Base-by-base conservation (phyloP, 2,888 invertebrate genomes). In the Cheiracanthium punctorium region DNA sequence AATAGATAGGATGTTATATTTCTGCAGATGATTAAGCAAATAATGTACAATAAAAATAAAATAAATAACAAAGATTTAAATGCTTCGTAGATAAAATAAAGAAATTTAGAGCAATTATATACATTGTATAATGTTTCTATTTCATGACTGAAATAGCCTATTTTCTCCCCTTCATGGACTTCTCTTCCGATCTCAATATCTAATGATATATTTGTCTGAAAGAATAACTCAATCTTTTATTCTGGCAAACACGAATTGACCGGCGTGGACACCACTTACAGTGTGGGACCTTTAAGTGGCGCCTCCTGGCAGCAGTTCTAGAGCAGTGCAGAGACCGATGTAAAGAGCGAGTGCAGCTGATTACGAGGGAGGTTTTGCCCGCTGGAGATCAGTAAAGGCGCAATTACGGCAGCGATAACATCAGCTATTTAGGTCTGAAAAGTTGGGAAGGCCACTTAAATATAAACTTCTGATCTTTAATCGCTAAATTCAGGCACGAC, bases 391-490 rank as follows among this genome's bases (percentile, higher is more conserved):
- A 69, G 74, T 67, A 79, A 79, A 85, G 79, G 84, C 79, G 84
- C 84, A 85, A 85, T 85, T 85, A 85, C 74, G 74, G 73, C 43
- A 32, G 79, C 73, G 84, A 85, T 85, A 85, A 74, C 84, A 85
- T 85, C 84, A 85, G 84, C 79, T 85, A 85, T 85, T 85, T 85
- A 79, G 74, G 79, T 37, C 79, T 58, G 74, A 73, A 79, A 85
- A 85, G 84, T 70, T 79, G 84, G 84, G 79, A 85, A 85, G 74
- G 74, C 79, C 79, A 85, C 84, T 85, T 85, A 85, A 85, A 74
- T 80, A 79, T 85, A 85, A 79, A 85, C 84, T 85, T 70, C 73
- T 74, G 84, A 85, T 85, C 84, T 85, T 85, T 79, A 85, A 85
- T 85, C 84, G 74, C 79, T 74, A 85, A 85, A 85, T 85, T 85